Conservation (phyloP, 2,113 vertebrate genomes). For the Amphilophus citrinellus region DNA sequence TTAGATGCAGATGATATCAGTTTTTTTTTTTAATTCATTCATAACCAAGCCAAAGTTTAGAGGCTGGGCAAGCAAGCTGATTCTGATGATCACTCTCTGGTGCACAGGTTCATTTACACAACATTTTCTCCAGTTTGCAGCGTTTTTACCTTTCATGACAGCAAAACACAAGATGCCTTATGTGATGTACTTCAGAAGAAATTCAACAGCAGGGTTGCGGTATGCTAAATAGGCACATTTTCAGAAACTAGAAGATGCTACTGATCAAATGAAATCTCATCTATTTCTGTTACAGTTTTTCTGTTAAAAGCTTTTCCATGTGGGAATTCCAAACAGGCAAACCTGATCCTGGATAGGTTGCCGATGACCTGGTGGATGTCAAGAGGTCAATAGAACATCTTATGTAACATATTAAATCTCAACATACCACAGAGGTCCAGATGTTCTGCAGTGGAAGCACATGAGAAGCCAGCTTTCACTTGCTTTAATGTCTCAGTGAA, state of each 20-base stretch:
- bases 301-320: neutral
- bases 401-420: neutral
- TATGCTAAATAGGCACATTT: neutral
- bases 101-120: neutral
- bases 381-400: neutral
- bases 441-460: neutral
- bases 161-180: neutral
- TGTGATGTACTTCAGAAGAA: neutral
- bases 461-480: neutral
- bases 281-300: accelerated
- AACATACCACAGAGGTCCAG: neutral
- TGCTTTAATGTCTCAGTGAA: neutral
- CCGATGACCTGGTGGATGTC: neutral
- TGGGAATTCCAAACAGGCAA: neutral
- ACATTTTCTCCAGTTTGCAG: neutral
- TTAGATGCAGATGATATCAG: neutral
- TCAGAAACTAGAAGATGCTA: neutral
- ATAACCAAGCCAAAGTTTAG: neutral
- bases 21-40: neutral
- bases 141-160: neutral
- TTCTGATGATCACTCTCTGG: neutral
- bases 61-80: neutral
- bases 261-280: neutral
- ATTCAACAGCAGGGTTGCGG: neutral
- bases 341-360: neutral